A percentile compares a stretch with the other conserved stretches of the same genome.
phyloP scores from a whole-genome alignment of 2,888 invertebrate genomes.

The Oegoconia quadripuncta region DNA sequence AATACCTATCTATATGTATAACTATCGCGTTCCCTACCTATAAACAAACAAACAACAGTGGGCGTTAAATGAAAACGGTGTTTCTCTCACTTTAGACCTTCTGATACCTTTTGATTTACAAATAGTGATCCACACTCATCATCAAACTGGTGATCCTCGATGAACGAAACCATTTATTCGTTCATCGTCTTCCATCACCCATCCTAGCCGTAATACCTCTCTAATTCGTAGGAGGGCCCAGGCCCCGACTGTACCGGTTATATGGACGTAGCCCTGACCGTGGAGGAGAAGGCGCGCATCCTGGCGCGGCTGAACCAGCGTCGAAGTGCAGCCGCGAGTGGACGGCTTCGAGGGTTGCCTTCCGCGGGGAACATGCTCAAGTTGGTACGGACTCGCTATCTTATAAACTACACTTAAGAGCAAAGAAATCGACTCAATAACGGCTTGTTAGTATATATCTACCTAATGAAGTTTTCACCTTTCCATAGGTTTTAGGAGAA shows the following conservation, averaged over 20 bases:
- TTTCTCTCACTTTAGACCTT: too few species aligned
- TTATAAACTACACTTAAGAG: too few species aligned
- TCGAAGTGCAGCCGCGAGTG: slow-evolving; percentile 51
- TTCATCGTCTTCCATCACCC: not conserved
- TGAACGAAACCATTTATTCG: not conserved
- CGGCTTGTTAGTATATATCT: too few species aligned
- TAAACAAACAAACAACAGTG: too few species aligned
- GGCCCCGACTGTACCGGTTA: slow-evolving; percentile 47
- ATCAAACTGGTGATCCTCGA: not conserved
- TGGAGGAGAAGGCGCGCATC: slow-evolving; percentile 44
- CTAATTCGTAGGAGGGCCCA: slow-evolving; percentile 41
- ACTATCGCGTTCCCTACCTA: too few species aligned
- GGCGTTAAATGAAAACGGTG: too few species aligned
- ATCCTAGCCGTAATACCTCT: not conserved
- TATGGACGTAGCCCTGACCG: slow-evolving; percentile 38
- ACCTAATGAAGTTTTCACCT: too few species aligned
- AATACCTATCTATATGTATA: too few species aligned
- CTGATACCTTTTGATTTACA: too few species aligned
- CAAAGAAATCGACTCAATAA: too few species aligned
- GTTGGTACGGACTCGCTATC: slow-evolving; percentile 42
- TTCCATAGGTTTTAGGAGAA: too few species aligned
- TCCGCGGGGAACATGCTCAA: slow-evolving; percentile 64
- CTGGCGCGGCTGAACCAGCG: slow-evolving; percentile 54
- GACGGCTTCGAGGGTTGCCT: slow-evolving; percentile 39
- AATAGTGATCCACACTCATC: too few species aligned